Evolutionary conservation across 2,797 vertebrate genomes (phyloP).

Genomic region (Crocodylus rhombifer): DNA sequence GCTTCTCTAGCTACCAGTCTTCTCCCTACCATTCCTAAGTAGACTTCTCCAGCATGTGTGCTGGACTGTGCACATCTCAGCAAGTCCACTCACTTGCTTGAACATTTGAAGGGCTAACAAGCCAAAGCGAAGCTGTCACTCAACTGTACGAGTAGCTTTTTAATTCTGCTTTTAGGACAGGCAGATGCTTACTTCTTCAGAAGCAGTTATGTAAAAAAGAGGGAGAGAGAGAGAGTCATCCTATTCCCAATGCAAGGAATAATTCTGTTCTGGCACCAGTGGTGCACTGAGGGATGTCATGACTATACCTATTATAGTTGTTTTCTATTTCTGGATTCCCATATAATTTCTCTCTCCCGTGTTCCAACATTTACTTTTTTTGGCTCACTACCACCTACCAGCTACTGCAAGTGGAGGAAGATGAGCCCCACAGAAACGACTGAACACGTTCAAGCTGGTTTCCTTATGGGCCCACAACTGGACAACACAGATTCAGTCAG

Average conservation of each 20-base stretch:
- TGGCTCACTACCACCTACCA: slow-evolving; percentile 71
- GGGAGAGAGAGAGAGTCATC: not conserved
- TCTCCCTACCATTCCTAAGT: not conserved
- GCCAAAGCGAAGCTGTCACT: slow-evolving; percentile 30
- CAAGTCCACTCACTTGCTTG: slow-evolving; percentile 14
- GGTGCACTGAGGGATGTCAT: slow-evolving; percentile 35
- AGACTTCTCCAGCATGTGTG: not conserved
- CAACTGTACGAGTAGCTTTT: slow-evolving; percentile 13
- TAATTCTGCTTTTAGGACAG: slow-evolving; percentile 59
- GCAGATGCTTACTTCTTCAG: slow-evolving; percentile 43
- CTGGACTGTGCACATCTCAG: not conserved
- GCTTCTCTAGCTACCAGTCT: not conserved
- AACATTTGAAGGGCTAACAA: slow-evolving; percentile 58
- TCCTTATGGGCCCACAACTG: not conserved
- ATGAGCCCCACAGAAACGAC: slow-evolving; percentile 34
- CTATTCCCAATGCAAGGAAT: slow-evolving; percentile 33
- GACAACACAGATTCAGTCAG: not conserved
- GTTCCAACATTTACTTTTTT: slow-evolving; percentile 43
- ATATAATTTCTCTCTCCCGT: slow-evolving; percentile 58
- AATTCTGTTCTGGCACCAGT: slow-evolving; percentile 64
- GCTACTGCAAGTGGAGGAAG: slow-evolving; percentile 62
- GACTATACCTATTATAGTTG: slow-evolving; percentile 36
- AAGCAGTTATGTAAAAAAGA: slow-evolving; percentile 52
- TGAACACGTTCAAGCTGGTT: not conserved
- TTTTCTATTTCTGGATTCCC: slow-evolving; percentile 69